A percentile compares a stretch with the other conserved stretches of the same genome.
phyloP scores from a whole-genome alignment of 2,113 vertebrate species.

The Stomatorhinus ivindoensis region DNA sequence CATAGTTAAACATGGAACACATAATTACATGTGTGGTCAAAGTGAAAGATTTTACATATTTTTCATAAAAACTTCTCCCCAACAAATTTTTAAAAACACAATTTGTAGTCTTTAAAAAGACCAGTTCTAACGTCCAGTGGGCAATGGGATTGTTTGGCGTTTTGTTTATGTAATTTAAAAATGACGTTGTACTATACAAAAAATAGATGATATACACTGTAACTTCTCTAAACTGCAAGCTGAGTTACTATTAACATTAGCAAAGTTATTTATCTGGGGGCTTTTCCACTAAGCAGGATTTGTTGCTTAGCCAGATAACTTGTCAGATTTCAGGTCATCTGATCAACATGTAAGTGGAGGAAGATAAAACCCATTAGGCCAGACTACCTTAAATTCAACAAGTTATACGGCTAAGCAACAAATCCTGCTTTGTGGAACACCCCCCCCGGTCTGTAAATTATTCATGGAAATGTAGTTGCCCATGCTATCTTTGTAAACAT shows the following conservation, averaged over 20 bases:
- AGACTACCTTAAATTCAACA: neutral
- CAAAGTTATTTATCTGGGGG: neutral
- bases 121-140: neutral
- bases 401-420: neutral
- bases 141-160: neutral
- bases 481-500: neutral
- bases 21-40: slow-evolving; percentile 15
- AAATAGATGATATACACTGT: neutral
- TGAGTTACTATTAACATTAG: neutral
- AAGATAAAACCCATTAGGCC: neutral
- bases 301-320: neutral
- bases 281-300: neutral
- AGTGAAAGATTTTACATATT: neutral
- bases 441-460: neutral
- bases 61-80: neutral
- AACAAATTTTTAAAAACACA: neutral
- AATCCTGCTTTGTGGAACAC: neutral
- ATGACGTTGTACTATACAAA: neutral
- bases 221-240: neutral
- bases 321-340: neutral
- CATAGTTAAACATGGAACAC: slow-evolving; percentile 44
- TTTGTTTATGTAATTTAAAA: neutral
- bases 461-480: neutral
- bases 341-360: neutral
- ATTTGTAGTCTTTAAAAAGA: neutral